Base-by-base conservation (phyloP, 2,888 invertebrate genomes). In the Eilema sororculum region DNA sequence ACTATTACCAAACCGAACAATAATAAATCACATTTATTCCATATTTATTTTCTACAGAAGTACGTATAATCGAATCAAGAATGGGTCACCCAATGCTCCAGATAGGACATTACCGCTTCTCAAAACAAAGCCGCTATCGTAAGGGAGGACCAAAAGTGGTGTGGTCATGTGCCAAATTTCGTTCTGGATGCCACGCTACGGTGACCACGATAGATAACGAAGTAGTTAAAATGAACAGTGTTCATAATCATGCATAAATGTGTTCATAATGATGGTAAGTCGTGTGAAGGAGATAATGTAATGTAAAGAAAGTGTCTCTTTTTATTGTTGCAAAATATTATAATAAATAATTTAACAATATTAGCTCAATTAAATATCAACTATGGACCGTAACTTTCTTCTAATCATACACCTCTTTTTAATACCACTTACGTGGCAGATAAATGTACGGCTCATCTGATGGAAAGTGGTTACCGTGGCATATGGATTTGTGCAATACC, bases 241-340 rank as follows among this genome's bases (percentile, higher is more conserved):
- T 25, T 20, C 25, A 58, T 58, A 58, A 58, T 58, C 52, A 52
- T n/a, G n/a, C 52, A n/a, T 52, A 52, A n/a, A 52, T n/a, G n/a
- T n/a, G n/a, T n/a, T n/a, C n/a, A n/a, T 52, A 8, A 2, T n/a
- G n/a, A 52, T n/a, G n/a, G 52, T 52, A 52, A 52, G 52, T 9
- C n/a, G 52, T 52, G 20, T 52, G n/a, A 46, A n/a, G n/a, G 6
- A 16, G 52, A n/a, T n/a, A 20, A 20, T 41, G 13, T 46, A 52
- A 20, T 9, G 8, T 20, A 52, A 52, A 52, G 52, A 52, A 41
- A 16, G 13, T 16, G 37, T 3, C 37, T 12, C 37, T 37, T 37
- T 37, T n/a, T n/a, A n/a, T n/a, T n/a, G n/a, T n/a, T n/a, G n/a
- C n/a, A n/a, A n/a, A n/a, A n/a, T n/a, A n/a, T n/a, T n/a, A n/a